Evolutionary conservation across 2,797 vertebrate species (phyloP).

Genomic region (Chromobotia macracanthus): DNA sequence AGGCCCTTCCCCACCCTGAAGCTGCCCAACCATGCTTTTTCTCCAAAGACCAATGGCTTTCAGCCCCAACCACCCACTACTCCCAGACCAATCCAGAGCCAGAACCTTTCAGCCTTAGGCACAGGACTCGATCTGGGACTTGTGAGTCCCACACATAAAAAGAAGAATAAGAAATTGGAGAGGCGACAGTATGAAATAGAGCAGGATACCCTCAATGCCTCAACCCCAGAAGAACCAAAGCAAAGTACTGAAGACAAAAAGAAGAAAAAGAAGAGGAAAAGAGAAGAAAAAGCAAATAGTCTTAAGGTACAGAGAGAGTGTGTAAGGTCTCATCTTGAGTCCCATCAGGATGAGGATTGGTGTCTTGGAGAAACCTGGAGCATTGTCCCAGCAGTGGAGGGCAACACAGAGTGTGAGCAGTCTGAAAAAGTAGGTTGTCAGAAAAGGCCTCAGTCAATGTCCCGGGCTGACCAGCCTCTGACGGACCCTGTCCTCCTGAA

Average conservation of each 20-base stretch:
- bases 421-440: neutral
- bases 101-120: neutral
- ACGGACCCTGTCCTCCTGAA: constrained; percentile 43
- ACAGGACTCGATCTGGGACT: constrained; percentile 1
- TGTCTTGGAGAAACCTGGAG: constrained; percentile 77
- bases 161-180: constrained; percentile 75
- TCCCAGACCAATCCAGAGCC: constrained; percentile 59
- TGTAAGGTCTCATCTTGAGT: constrained; percentile 64
- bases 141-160: constrained; percentile 63
- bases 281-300: constrained; percentile 40
- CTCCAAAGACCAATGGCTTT: constrained; percentile 69
- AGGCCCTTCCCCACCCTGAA: constrained; percentile 59
- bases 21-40: constrained; percentile 64
- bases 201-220: constrained; percentile 15
- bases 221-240: neutral
- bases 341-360: constrained; percentile 76
- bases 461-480: neutral
- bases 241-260: constrained; percentile 55
- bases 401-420: constrained; percentile 11
- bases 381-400: constrained; percentile 50
- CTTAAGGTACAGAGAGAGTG: constrained; percentile 22
- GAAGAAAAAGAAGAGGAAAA: constrained; percentile 71
- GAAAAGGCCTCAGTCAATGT: constrained; percentile 1
- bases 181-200: constrained; percentile 69
- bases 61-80: constrained; percentile 48